Conservation (phyloP, 30 jellyfish, hydroid and myxozoan species). For the Haliclystus octoradiatus region DNA sequence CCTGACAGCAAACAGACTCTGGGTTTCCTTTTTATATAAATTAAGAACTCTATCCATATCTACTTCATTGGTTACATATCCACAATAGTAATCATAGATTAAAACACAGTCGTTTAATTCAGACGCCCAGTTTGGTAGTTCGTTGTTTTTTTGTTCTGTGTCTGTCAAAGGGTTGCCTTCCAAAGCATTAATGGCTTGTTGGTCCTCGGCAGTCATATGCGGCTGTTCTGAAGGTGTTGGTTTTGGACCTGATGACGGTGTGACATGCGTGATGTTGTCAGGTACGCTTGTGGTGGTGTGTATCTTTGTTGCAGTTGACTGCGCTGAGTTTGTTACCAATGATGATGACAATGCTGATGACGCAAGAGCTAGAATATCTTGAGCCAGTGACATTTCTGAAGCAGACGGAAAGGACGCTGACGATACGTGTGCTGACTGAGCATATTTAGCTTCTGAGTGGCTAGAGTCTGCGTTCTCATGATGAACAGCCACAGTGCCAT, state of each 20-base stretch:
- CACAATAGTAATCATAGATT: conserved; percentile 67
- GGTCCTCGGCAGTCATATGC: neutral
- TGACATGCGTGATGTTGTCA: conserved; percentile 5
- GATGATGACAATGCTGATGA: conserved; percentile 68
- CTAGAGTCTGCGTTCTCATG: conserved; percentile 32
- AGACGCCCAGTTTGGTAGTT: conserved; percentile 66
- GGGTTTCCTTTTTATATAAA: conserved; percentile 80
- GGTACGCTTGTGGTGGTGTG: neutral
- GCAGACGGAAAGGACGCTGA: conserved; percentile 42
- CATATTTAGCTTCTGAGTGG: conserved; percentile 34
- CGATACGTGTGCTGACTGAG: conserved; percentile 39
- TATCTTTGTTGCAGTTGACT: conserved; percentile 9
- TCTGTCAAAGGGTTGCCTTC: conserved; percentile 16
- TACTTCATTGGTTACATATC: conserved; percentile 67
- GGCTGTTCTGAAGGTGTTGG: neutral
- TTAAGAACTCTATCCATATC: conserved; percentile 86
- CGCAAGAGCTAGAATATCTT: conserved; percentile 62
- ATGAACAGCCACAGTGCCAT: conserved; percentile 11
- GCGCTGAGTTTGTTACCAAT: neutral
- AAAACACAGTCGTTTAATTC: conserved; percentile 36
- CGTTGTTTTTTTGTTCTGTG: conserved; percentile 4
- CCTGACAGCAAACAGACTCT: conserved; percentile 79
- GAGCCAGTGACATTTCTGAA: conserved; percentile 67
- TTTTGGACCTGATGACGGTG: neutral
- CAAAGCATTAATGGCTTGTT: neutral